phyloP scores from a whole-genome alignment of 2,113 vertebrate species.

The zebrafish (Danio rerio) region GRCz12tu NC_133178.1:34905001-34905500 shows the following conservation, averaged over 20 bases:
- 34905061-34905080: no score
- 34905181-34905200: not conserved
- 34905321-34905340: not conserved
- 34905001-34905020: no score
- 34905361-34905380: constrained; percentile 27
- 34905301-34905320: constrained; percentile 19
- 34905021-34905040: no score
- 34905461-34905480: constrained; percentile 2
- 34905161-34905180: not conserved
- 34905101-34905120: no score
- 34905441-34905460: constrained; percentile 14
- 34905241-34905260: constrained; percentile 23
- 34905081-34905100: no score
- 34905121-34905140: not conserved
- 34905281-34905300: constrained; percentile 20
- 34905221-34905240: not conserved
- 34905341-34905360: constrained; percentile 11
- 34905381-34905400: not conserved
- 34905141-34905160: not conserved
- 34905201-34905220: not conserved
- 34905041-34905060: no score
- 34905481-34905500: constrained; percentile 29
- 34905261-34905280: constrained; percentile 37
- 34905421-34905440: constrained; percentile 27
- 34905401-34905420: constrained; percentile 12